Percentiles rank a stretch among this genome's conserved stretches.
Evolutionary conservation across 2,113 vertebrate genomes (phyloP).

Genomic region (Narcine bancroftii): DNA sequence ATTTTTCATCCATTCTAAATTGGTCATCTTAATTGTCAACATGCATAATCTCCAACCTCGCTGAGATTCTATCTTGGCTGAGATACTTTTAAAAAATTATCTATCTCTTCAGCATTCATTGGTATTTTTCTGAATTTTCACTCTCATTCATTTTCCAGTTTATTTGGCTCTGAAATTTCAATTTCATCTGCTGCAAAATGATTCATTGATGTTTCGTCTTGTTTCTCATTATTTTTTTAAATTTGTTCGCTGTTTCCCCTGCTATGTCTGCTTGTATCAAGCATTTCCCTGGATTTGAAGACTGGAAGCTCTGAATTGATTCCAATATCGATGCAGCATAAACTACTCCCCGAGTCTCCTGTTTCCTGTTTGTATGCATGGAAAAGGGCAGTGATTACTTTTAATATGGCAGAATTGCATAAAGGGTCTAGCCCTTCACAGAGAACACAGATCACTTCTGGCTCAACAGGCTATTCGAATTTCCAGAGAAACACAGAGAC

Average conservation of each 20-base stretch:
- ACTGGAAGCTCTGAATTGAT: conserved; percentile 1
- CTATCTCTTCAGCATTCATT: background rate
- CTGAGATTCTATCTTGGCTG: background rate
- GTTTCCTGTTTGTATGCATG: background rate
- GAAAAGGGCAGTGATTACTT: background rate
- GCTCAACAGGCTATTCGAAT: too few relatives aligned
- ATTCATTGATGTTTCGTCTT: background rate
- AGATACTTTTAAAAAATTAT: background rate
- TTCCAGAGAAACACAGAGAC: too few relatives aligned
- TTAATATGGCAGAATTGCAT: background rate
- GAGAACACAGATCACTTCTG: too few relatives aligned
- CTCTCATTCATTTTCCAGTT: background rate
- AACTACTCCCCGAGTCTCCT: conserved; percentile 7
- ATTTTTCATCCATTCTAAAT: too few relatives aligned
- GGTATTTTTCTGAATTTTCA: background rate
- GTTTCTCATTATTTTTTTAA: background rate
- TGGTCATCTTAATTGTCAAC: too few relatives aligned
- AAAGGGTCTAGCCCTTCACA: background rate
- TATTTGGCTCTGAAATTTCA: background rate
- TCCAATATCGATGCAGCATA: conserved; percentile 1
- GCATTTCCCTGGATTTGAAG: too few relatives aligned
- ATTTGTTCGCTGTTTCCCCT: background rate
- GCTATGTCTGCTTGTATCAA: background rate
- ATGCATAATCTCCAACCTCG: too few relatives aligned
- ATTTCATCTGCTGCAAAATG: background rate